Evolutionary conservation across 2,888 invertebrate species (phyloP).

Genomic region (Melieria crassipennis): DNA sequence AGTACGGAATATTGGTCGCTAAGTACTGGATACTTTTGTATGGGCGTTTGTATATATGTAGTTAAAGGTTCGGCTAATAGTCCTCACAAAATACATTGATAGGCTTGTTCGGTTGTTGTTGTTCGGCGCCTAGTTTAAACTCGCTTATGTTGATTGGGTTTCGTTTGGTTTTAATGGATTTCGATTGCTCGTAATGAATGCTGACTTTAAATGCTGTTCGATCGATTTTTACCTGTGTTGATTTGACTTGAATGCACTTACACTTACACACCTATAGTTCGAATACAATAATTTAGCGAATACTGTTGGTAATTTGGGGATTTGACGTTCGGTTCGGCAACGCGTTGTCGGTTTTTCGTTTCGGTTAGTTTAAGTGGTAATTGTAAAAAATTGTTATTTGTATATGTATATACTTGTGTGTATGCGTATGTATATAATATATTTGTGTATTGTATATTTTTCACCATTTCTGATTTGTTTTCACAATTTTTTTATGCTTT

Average conservation of each 20-base stretch:
- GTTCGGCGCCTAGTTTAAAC: neutral
- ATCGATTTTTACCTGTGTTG: neutral
- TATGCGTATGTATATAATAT: constrained; percentile 26
- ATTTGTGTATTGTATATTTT: too few relatives aligned
- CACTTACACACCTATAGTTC: too few relatives aligned
- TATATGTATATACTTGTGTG: constrained; percentile 31
- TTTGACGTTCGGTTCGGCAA: neutral
- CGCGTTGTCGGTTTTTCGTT: neutral
- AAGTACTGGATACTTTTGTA: constrained; percentile 20
- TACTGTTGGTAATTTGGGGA: constrained; percentile 50
- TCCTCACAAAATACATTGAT: neutral
- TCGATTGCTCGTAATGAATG: neutral
- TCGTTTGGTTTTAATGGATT: neutral
- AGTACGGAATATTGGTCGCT: constrained; percentile 12
- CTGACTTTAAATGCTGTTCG: constrained; percentile 1
- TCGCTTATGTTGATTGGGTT: constrained; percentile 9
- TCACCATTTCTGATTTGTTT: too few relatives aligned
- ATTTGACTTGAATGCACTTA: too few relatives aligned
- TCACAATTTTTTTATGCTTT: too few relatives aligned
- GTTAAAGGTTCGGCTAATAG: constrained; percentile 14
- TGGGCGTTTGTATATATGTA: constrained; percentile 23
- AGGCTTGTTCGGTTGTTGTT: constrained; percentile 1
- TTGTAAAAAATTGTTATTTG: constrained; percentile 36
- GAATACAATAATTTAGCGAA: constrained; percentile 38
- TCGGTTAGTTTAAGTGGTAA: constrained; percentile 19